phyloP scores from a whole-genome alignment of 2,888 invertebrate species.

The Oligia strigilis region DNA sequence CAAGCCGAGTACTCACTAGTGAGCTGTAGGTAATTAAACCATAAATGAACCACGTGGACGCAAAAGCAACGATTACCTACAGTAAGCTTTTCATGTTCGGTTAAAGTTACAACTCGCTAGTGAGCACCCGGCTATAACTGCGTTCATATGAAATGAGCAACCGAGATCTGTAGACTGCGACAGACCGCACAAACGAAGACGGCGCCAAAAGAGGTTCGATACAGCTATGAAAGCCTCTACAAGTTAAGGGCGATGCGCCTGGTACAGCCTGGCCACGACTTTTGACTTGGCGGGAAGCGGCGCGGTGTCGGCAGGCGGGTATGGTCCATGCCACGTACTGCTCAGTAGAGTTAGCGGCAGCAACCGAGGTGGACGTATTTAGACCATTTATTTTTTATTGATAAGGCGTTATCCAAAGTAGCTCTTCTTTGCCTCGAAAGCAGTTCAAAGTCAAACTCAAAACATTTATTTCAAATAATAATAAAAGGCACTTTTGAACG shows the following conservation, averaged over 20 bases:
- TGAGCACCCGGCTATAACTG: neutral
- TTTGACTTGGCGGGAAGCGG: too few species aligned
- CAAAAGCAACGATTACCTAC: neutral
- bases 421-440: too few species aligned
- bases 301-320: too few species aligned
- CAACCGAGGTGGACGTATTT: too few species aligned
- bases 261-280: too few species aligned
- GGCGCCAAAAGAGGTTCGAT: neutral
- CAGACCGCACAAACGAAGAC: neutral
- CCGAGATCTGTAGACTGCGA: neutral
- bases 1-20: neutral
- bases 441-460: too few species aligned
- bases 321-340: too few species aligned
- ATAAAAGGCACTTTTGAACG: too few species aligned
- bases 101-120: neutral
- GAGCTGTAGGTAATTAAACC: neutral
- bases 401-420: too few species aligned
- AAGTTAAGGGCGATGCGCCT: neutral
- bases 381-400: too few species aligned
- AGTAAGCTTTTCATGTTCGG: neutral
- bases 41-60: neutral
- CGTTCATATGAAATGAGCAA: conserved; percentile 17
- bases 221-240: neutral
- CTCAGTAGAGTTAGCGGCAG: too few species aligned
- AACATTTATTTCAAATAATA: too few species aligned